Percentiles rank a stretch among this genome's conserved stretches.
phyloP scores from a whole-genome alignment of 2,888 invertebrate genomes.

The Caenorhabditis sinica region DNA sequence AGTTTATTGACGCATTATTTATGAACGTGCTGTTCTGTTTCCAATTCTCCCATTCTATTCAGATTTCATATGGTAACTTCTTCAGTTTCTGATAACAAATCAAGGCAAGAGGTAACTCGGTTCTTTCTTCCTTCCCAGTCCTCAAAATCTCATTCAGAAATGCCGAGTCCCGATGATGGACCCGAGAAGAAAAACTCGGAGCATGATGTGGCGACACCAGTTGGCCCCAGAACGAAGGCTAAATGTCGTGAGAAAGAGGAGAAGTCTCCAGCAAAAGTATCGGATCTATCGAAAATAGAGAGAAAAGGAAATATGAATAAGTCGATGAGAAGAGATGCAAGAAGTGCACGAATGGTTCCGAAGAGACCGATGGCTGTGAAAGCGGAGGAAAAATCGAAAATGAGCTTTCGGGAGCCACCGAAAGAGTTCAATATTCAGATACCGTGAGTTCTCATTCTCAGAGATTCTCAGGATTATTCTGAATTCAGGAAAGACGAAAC shows the following conservation, averaged over 20 bases:
- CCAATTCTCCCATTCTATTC: background rate
- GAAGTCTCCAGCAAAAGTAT: conserved; percentile 8
- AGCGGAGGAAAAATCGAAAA: conserved; percentile 16
- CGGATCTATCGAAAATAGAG: conserved; percentile 20
- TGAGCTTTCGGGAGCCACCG: conserved; percentile 4
- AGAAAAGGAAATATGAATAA: conserved; percentile 30
- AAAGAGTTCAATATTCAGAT: background rate
- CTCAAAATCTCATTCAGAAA: background rate
- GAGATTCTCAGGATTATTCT: background rate
- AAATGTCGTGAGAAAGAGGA: conserved; percentile 38
- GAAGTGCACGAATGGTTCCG: conserved; percentile 16
- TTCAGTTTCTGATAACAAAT: conserved; percentile 5
- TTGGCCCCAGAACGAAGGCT: conserved; percentile 19
- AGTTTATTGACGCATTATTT: conserved; percentile 33
- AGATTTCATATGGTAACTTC: background rate
- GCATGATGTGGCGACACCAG: background rate
- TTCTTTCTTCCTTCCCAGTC: no score
- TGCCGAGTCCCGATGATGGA: conserved; percentile 10
- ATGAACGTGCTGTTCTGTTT: conserved; percentile 39
- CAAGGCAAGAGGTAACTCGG: background rate
- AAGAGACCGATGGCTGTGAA: conserved; percentile 33
- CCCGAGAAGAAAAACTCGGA: conserved; percentile 34
- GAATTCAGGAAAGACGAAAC: conserved; percentile 47
- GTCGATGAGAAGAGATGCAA: conserved; percentile 22
- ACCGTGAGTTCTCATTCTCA: conserved; percentile 22